Conservation (phyloP, 2,113 vertebrate species). For the Engraulis encrasicolus region DNA sequence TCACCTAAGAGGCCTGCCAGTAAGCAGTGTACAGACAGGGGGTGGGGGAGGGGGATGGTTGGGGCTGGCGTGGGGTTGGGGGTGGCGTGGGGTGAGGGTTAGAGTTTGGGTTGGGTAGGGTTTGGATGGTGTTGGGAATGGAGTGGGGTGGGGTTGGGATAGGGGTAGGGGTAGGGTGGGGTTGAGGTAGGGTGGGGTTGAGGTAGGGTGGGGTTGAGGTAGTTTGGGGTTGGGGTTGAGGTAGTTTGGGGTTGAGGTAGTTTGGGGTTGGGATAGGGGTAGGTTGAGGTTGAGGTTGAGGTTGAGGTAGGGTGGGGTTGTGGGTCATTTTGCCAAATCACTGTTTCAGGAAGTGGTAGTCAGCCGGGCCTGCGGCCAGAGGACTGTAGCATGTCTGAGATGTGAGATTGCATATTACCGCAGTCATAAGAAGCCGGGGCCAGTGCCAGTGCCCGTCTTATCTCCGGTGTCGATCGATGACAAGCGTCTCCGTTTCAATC, state of each 20-base stretch:
- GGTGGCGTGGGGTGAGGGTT: background rate
- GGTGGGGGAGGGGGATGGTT: background rate
- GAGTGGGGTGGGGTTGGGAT: background rate
- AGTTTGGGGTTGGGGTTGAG: too few relatives aligned
- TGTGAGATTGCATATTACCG: background rate
- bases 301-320: background rate
- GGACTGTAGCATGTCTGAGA: background rate
- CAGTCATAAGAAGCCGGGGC: background rate
- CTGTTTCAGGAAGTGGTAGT: background rate
- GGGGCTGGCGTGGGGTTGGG: background rate
- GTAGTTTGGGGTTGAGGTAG: background rate
- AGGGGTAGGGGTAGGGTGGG: too few relatives aligned
- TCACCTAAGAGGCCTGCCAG: background rate
- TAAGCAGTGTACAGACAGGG: background rate
- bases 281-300: background rate
- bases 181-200: background rate
- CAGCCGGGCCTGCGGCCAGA: background rate
- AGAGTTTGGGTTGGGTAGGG: background rate
- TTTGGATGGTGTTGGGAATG: too few relatives aligned
- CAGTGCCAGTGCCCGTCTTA: background rate
- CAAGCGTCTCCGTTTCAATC: slow-evolving; percentile 29
- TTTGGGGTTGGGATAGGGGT: background rate
- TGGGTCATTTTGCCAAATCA: slow-evolving; percentile 23
- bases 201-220: too few relatives aligned
- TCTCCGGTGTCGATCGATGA: slow-evolving; percentile 48